Base-by-base conservation (phyloP, 2,888 invertebrate species). In the Periphyllus acericola region DNA sequence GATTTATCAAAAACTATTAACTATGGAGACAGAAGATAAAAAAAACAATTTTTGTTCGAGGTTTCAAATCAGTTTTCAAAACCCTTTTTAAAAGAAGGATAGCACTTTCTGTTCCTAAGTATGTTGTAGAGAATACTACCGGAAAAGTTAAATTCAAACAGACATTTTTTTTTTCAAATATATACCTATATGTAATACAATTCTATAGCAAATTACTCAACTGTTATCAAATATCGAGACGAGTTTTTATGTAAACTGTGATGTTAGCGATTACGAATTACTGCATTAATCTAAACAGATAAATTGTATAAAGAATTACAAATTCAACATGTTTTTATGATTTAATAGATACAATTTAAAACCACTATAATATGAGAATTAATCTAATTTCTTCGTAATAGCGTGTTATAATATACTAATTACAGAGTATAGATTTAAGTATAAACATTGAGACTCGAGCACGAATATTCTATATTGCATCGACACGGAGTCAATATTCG, bases 321-420 rank as follows among this genome's bases (percentile, higher is more conserved):
- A 66, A n/a, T 8, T 66, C 17, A 36, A 80, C 80, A n/a, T 8
- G 80, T n/a, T 29, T n/a, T 80, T 9, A 36, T 36, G 29, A 2
- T 32, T 36, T 68, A 71, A 81, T 81, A 46, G 68, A 71, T 46
- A 74, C 25, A 68, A 19, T 32, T 36, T 21, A 32, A 68, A 32
- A 71, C 21, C 46, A 81, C 21, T 32, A 68, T 29, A 9, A 40
- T 3, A 40, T 3, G 5, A 40, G 11, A 46, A 71, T 46, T 32
- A 32, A 71, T 6, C 36, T 71, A 32, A 25, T 81, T 68, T 46
- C 40, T 71, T 81, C 21, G 80, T 36, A 36, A 80, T 36, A 60
- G 14, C n/a, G n/a, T 80, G 32, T 78, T 21, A 46, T 79, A 79
- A 68, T 25, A n/a, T 71, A 14, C 34, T 82, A 82, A 82, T 72